Percentiles rank a stretch among this genome's conserved stretches.
These are phyloP conservation scores for Seira musarum DNA, from an alignment of 2,888 invertebrate genomes.

Conservation along the genomic window DNA sequence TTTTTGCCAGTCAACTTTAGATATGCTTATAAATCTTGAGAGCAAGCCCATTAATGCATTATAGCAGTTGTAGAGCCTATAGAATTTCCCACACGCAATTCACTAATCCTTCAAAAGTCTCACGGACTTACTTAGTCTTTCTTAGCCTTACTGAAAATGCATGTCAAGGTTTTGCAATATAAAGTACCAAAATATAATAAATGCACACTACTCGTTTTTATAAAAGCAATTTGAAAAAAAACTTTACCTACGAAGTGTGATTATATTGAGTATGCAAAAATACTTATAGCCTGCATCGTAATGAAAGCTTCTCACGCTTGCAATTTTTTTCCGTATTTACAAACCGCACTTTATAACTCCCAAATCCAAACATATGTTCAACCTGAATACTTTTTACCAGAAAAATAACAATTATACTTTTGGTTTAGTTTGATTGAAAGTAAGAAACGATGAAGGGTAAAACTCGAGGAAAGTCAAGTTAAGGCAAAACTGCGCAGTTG, in stretches of 20 bases:
- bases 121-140: not conserved
- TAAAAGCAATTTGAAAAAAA: constrained; percentile 5
- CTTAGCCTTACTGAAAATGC: not conserved
- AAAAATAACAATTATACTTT: no score
- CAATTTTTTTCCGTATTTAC: no score
- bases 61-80: not conserved
- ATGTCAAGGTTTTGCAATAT: constrained; percentile 28
- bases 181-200: not conserved
- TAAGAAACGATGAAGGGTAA: constrained; percentile 10
- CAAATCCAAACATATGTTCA: no score
- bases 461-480: not conserved
- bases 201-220: not conserved
- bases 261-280: constrained; percentile 12
- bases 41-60: not conserved
- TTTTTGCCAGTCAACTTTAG: not conserved
- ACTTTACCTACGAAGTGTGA: not conserved
- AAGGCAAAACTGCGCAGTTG: no score
- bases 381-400: no score
- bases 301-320: not conserved
- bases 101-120: constrained; percentile 20
- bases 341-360: no score
- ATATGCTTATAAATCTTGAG: not conserved
- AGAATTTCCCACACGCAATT: constrained; percentile 33
- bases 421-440: constrained; percentile 17
- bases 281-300: constrained; percentile 8